Evolutionary conservation across 2,113 vertebrate species (phyloP).

Genomic region (Regulus satrapa): DNA sequence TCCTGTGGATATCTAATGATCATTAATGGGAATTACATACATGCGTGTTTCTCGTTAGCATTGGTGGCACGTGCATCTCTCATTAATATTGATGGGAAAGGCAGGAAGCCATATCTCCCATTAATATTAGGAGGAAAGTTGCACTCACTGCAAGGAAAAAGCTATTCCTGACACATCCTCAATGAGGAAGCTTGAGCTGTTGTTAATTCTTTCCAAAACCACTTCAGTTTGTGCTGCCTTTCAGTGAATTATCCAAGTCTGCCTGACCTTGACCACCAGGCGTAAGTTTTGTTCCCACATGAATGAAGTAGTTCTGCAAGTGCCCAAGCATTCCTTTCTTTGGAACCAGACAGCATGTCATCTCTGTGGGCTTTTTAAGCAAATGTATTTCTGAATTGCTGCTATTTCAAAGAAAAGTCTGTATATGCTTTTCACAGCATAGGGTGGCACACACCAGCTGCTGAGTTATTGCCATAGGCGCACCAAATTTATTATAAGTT

Average conservation of each 20-base stretch:
- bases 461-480: neutral
- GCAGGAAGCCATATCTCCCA: neutral
- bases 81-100: neutral
- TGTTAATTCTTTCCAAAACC: neutral
- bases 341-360: neutral
- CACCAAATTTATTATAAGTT: neutral
- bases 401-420: neutral
- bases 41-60: neutral
- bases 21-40: conserved; percentile 13
- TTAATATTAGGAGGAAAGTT: neutral
- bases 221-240: neutral
- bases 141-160: neutral
- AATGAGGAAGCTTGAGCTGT: neutral
- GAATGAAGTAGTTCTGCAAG: neutral
- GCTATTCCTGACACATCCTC: neutral
- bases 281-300: neutral
- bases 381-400: neutral
- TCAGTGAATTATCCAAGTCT: neutral
- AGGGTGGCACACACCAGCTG: neutral
- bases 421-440: neutral
- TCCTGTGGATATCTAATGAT: conserved; percentile 1
- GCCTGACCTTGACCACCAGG: neutral
- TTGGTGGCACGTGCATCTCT: neutral
- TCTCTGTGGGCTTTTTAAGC: neutral
- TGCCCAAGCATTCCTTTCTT: neutral